Percentiles rank a stretch among this genome's conserved stretches.
Conservation (phyloP, 2,113 vertebrate genomes). For the Corvus moneduloides region DNA sequence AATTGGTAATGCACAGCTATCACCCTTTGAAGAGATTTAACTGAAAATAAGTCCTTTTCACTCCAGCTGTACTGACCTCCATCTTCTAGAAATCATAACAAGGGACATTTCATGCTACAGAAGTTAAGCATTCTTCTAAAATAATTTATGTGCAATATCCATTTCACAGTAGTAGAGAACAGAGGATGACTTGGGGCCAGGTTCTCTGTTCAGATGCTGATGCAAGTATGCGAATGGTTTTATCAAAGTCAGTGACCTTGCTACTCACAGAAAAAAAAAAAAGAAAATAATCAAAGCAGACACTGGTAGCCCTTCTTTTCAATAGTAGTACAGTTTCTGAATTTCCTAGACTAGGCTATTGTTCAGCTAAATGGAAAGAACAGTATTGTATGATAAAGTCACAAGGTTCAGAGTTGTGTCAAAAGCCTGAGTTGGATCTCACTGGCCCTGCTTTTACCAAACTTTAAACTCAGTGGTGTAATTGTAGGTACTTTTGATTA, state of each 20-base stretch:
- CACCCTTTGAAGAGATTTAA: conserved; percentile 26
- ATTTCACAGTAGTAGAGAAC: not conserved
- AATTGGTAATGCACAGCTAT: not conserved
- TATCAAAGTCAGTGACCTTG: conserved; percentile 8
- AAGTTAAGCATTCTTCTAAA: conserved; percentile 33
- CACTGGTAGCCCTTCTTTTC: not conserved
- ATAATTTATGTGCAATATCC: conserved; percentile 3
- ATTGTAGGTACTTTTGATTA: not conserved
- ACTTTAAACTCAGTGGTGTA: not conserved
- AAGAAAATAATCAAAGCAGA: not conserved
- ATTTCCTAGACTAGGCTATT: not conserved
- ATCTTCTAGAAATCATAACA: not conserved
- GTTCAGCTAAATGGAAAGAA: not conserved
- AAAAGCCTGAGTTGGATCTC: not conserved
- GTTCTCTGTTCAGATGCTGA: not conserved
- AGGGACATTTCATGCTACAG: conserved; percentile 4
- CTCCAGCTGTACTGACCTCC: not conserved
- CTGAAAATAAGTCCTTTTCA: conserved; percentile 32
- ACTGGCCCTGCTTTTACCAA: not conserved
- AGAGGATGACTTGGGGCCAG: not conserved
- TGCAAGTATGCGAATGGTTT: not conserved
- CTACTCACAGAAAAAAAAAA: not conserved
- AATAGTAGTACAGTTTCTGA: not conserved
- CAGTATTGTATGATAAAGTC: not conserved
- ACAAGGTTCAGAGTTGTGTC: not conserved